Evolutionary conservation across 2,888 invertebrate genomes (phyloP), one percentile per base, ranked within the genome.

Genomic region (Rotaria magnacalcarata): DNA sequence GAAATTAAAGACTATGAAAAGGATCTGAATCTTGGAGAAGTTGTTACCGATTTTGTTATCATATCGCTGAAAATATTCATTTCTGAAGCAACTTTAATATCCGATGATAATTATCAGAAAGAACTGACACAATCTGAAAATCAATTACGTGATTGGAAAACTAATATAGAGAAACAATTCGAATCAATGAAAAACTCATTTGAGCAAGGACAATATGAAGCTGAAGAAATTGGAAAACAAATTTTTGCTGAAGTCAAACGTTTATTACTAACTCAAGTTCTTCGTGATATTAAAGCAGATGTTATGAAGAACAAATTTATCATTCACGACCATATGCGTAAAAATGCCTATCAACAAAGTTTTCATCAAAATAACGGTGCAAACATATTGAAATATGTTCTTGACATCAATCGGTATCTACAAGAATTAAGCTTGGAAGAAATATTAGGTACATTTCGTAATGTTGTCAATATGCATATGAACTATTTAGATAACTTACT

Each of bases 311-410:
- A 27, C 14, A 24, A 60, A n/a, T 60, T 60, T 60, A 60, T 60
- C 27, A 60, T n/a, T 10, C 60, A 60, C n/a, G 60, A 60, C n/a
- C n/a, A n/a, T 11, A 60, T 60, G 27, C 60, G 27, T 24, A 60
- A 60, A n/a, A 24, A 60, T n/a, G 60, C 60, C 6, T 60, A 60
- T 60, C n/a, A 60, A 60, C 60, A 60, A 60, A 60, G 60, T n/a
- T 60, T 60, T 60, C 24, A 60, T n/a, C 60, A 60, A 60, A 27
- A 24, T 60, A 60, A 60, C n/a, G 60, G 60, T 60, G 60, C 24
- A 60, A 60, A 60, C n/a, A n/a, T 60, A n/a, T 60, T 60, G n/a
- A 60, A 60, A 60, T 60, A 60, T 60, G 60, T 60, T 24, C n/a
- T 60, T 27, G 60, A 60, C 4, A 60, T 60, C n/a, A 60, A 60